Evolutionary conservation across 2,888 invertebrate species (phyloP).

Genomic region (Plemyria rubiginata): DNA sequence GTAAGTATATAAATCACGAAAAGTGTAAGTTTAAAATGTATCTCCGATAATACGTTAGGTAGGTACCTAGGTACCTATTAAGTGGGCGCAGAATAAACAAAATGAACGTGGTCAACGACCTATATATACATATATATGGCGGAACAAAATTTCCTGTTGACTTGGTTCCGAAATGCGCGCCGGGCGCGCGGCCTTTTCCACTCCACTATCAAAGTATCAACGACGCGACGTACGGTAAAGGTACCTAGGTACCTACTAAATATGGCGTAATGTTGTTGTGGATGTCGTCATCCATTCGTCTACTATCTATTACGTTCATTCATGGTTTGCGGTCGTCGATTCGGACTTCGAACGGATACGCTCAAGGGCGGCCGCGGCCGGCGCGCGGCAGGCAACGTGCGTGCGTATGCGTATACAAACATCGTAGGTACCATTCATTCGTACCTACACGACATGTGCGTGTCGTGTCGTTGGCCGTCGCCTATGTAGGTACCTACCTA

Average conservation of each 20-base stretch:
- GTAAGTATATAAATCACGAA: too few species aligned
- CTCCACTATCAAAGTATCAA: slow-evolving; percentile 14
- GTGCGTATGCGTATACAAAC: slow-evolving; percentile 31
- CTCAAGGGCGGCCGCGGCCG: slow-evolving; percentile 63
- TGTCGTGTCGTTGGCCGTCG: too few species aligned
- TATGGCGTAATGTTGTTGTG: slow-evolving; percentile 23
- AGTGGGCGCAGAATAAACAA: slow-evolving; percentile 36
- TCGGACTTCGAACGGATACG: slow-evolving; percentile 57
- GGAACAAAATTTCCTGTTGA: slow-evolving; percentile 55
- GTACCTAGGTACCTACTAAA: neutral
- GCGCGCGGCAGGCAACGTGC: too few species aligned
- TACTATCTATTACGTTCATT: slow-evolving; percentile 49
- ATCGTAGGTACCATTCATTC: too few species aligned
- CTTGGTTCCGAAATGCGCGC: slow-evolving; percentile 43
- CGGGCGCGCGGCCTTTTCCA: slow-evolving; percentile 43
- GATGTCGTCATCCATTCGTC: slow-evolving; percentile 38
- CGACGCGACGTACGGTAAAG: neutral
- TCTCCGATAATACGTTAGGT: slow-evolving; percentile 32
- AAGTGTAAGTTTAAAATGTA: slow-evolving; percentile 22
- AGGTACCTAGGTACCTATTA: too few species aligned
- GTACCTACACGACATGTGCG: too few species aligned
- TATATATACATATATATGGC: slow-evolving; percentile 40
- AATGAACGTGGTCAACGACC: slow-evolving; percentile 53
- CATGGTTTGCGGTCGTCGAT: slow-evolving; percentile 43
- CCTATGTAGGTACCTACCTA: too few species aligned